Percentiles rank a stretch among this genome's conserved stretches.
These are phyloP conservation scores for Margarornis squamiger DNA, from an alignment of 2,797 vertebrate genomes.

Conservation along the genomic window DNA sequence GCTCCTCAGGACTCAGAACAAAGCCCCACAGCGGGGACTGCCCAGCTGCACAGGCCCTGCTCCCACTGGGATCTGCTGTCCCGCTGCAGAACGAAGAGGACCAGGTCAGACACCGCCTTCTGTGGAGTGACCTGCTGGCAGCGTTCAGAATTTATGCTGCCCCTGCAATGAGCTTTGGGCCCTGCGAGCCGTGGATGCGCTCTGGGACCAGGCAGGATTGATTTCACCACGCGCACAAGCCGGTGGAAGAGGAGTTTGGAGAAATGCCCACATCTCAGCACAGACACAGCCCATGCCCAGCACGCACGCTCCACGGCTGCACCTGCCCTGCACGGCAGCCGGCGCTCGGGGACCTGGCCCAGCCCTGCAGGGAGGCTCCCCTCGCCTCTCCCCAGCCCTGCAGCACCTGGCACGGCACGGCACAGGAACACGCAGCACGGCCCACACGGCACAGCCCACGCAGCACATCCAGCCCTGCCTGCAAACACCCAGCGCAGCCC, in stretches of 20 bases:
- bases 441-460: neutral
- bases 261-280: neutral
- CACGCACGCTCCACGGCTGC: neutral
- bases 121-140: neutral
- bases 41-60: rapidly evolving
- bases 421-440: neutral
- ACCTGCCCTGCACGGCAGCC: neutral
- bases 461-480: neutral
- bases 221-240: neutral
- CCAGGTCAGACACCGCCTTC: neutral
- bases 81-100: neutral
- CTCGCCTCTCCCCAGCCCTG: neutral
- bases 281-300: neutral
- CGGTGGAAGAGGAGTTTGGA: neutral
- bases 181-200: neutral
- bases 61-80: neutral
- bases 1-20: no score
- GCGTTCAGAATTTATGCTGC: neutral
- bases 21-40: neutral
- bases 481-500: neutral
- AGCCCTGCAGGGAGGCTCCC: neutral
- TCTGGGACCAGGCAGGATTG: neutral
- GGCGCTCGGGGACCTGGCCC: neutral
- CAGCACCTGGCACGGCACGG: neutral
- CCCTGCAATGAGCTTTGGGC: neutral